A percentile compares a stretch with the other conserved stretches of the same genome.
phyloP scores from a whole-genome alignment of 2,888 invertebrate genomes.

The Adelognathus sp. region DNA sequence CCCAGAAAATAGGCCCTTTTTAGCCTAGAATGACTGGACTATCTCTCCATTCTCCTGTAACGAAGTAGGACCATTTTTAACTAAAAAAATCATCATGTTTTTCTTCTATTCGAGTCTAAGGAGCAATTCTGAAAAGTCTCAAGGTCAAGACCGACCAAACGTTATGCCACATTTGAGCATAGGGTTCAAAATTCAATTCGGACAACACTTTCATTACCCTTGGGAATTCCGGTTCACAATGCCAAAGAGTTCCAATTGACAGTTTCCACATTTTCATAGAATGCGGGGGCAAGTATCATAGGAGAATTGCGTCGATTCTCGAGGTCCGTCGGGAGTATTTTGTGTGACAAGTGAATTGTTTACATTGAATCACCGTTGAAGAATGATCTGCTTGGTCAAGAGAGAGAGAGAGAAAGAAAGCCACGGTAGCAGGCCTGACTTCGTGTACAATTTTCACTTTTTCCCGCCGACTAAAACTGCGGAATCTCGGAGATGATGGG shows the following conservation, averaged over 20 bases:
- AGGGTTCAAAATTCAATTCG: too few species aligned
- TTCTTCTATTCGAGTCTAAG: too few species aligned
- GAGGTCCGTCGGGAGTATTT: conserved; percentile 27
- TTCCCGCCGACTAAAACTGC: not conserved
- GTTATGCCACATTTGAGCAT: too few species aligned
- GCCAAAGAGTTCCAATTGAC: not conserved
- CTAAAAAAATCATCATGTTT: too few species aligned
- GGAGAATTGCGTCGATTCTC: not conserved
- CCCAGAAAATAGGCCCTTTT: too few species aligned
- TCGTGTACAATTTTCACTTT: conserved; percentile 16
- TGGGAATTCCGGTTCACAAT: not conserved
- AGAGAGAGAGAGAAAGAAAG: not conserved
- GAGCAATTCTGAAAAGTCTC: too few species aligned
- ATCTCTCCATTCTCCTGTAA: too few species aligned
- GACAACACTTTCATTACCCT: not conserved
- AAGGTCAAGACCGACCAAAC: too few species aligned
- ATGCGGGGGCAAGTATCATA: not conserved
- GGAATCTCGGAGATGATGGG: conserved; percentile 25
- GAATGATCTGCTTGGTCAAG: conserved; percentile 5
- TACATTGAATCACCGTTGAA: conserved; percentile 51
- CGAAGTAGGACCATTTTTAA: too few species aligned
- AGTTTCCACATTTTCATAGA: not conserved
- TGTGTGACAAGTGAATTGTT: conserved; percentile 38
- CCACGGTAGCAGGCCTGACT: conserved; percentile 3
- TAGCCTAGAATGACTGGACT: too few species aligned